Evolutionary conservation across 2,888 invertebrate genomes (phyloP).

Genomic region (Elysia crispata): DNA sequence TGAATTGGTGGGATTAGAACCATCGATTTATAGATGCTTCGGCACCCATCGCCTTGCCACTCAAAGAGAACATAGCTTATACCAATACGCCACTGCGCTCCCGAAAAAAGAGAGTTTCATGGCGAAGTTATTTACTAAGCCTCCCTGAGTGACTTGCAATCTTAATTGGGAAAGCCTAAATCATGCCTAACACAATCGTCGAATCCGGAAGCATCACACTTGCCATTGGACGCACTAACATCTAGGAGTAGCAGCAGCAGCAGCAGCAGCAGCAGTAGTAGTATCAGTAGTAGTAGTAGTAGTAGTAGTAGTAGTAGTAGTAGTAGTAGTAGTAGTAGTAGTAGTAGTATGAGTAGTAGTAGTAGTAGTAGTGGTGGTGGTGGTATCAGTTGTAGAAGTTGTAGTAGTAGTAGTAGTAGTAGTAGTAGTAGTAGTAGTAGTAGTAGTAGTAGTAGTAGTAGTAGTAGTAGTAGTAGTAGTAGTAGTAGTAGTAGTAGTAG

Average conservation of each 20-base stretch:
- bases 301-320: constrained; percentile 35
- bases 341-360: too few relatives aligned
- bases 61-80: too few relatives aligned
- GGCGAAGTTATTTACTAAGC: too few relatives aligned
- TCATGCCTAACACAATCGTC: background rate
- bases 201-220: too few relatives aligned
- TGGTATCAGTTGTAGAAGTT: constrained; percentile 10
- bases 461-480: constrained; percentile 6
- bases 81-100: too few relatives aligned
- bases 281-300: too few relatives aligned
- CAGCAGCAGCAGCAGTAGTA: constrained; percentile 20
- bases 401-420: constrained; percentile 22
- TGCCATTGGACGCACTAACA: background rate
- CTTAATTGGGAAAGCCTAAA: background rate
- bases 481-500: constrained; percentile 6
- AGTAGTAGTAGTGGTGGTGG: constrained; percentile 18
- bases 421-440: constrained; percentile 6
- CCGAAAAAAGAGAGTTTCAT: too few relatives aligned
- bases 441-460: constrained; percentile 6
- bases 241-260: constrained; percentile 19
- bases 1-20: too few relatives aligned
- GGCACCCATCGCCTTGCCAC: too few relatives aligned
- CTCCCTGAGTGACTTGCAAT: too few relatives aligned
- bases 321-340: constrained; percentile 24
- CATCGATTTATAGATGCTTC: too few relatives aligned